Conservation (phyloP, 1,140 invertebrate genomes). For the Battus philenor region DNA sequence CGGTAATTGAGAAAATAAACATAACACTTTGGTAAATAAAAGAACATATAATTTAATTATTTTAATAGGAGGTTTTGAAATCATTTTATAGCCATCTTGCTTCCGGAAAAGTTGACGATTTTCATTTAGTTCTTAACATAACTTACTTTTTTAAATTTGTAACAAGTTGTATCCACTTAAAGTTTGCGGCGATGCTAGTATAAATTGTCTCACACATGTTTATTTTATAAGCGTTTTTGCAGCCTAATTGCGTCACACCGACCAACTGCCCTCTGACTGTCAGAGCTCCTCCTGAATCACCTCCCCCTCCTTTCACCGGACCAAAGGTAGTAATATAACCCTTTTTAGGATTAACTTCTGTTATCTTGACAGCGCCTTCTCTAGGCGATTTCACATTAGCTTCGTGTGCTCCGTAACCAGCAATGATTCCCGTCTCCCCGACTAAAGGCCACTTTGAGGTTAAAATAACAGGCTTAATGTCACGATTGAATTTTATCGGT, state of each 20-base stretch:
- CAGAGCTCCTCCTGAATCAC: conserved; percentile 26
- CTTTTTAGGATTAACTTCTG: conserved; percentile 1
- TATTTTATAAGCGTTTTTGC: conserved; percentile 6
- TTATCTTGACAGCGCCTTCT: conserved; percentile 17
- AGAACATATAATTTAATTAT: no score
- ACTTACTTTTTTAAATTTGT: no score
- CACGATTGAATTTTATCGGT: conserved; percentile 13
- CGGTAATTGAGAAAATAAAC: no score
- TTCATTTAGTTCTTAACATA: no score
- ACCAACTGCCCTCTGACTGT: conserved; percentile 11
- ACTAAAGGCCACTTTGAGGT: not conserved
- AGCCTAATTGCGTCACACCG: conserved; percentile 19
- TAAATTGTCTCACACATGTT: conserved; percentile 20
- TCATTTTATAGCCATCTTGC: no score
- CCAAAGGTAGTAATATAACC: conserved; percentile 1
- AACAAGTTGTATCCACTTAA: conserved; percentile 18
- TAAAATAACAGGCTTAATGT: conserved; percentile 18
- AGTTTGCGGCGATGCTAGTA: conserved; percentile 14
- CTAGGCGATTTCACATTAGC: not conserved
- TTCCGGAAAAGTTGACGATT: no score
- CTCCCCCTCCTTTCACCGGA: conserved; percentile 18
- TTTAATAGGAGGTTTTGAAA: no score
- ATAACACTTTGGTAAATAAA: no score
- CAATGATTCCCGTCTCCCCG: conserved; percentile 18
- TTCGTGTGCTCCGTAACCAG: conserved; percentile 23